A percentile compares a stretch with the other conserved stretches of the same genome.
These are phyloP conservation scores for Falco cherrug DNA, from an alignment of 2,797 vertebrate genomes.

Conservation along the genomic window DNA sequence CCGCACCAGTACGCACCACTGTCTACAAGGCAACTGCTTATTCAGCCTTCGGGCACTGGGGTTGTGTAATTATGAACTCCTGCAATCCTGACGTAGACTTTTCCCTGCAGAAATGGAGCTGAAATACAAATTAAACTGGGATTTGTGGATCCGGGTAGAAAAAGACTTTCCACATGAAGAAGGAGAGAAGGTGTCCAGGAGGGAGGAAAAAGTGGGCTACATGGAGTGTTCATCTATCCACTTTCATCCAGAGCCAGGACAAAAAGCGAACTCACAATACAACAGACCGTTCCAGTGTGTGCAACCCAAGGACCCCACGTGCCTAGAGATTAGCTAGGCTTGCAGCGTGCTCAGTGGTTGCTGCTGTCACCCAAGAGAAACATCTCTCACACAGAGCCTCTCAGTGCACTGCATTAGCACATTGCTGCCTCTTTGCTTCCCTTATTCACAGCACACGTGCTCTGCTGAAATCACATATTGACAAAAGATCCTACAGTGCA, in stretches of 20 bases:
- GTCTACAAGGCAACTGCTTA: not conserved
- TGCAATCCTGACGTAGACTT: not conserved
- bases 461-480: not conserved
- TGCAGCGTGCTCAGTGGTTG: not conserved
- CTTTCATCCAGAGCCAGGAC: not conserved
- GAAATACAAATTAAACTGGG: not conserved
- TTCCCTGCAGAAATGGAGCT: not conserved
- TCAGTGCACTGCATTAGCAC: not conserved
- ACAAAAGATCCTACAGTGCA: not conserved
- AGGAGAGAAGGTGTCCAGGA: not conserved
- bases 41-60: not conserved
- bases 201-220: not conserved
- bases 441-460: not conserved
- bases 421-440: not conserved
- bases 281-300: not conserved
- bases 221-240: not conserved
- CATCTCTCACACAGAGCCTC: not conserved
- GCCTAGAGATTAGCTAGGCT: not conserved
- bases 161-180: not conserved
- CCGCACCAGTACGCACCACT: fast-evolving
- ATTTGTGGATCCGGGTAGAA: not conserved
- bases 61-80: not conserved
- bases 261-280: not conserved
- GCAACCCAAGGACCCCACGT: not conserved
- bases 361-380: not conserved